Evolutionary conservation across 2,797 vertebrate genomes (phyloP), one percentile per base, ranked within the genome.

Genomic region (Helostoma temminkii): DNA sequence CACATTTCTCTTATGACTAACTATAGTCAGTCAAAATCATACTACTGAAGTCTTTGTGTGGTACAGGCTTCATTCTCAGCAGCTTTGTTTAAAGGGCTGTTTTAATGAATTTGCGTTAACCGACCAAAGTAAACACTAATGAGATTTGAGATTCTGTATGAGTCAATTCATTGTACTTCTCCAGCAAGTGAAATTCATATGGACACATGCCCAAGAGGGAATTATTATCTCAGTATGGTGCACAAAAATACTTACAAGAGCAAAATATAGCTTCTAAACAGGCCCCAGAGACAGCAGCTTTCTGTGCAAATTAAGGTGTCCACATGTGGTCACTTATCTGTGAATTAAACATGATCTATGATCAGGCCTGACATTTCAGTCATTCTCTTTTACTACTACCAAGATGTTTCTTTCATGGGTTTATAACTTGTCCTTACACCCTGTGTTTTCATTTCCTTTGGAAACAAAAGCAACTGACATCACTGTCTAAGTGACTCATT

Each of bases 21-120:
- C 47, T 56, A 46, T 46, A 25, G 45, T 57, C 52, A 72, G 74
- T 37, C 41, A 62, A 72, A 81, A 66, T 47, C 19, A 46, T 43
- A 56, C 55, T 5, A 25, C 47, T 71, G 19, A 49, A 57, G 55
- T 26, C 36, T 82, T 68, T 71, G n/a, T 80, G 56, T 49, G 52
- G 18, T 11, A 36, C 26, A 6, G 63, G 28, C 87, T 92, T 76
- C 45, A 92, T 92, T 85, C 75, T 45, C 65, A 73, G 73, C 53
- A 53, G 19, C 18, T 77, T 81, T 66, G 62, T 68, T 22, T 45
- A 48, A 73, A 64, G 43, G 84, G 71, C 85, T 73, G 59, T 80
- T 74, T 68, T 82, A 74, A 61, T 83, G 82, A 83, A 7, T 32
- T 78, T 71, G 28, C 82, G 71, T 91, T 89, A 87, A 83, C 83